Percentiles rank a stretch among this genome's conserved stretches.
Conservation (phyloP, 2,888 invertebrate species). For the Ormyrus nitidulus region DNA sequence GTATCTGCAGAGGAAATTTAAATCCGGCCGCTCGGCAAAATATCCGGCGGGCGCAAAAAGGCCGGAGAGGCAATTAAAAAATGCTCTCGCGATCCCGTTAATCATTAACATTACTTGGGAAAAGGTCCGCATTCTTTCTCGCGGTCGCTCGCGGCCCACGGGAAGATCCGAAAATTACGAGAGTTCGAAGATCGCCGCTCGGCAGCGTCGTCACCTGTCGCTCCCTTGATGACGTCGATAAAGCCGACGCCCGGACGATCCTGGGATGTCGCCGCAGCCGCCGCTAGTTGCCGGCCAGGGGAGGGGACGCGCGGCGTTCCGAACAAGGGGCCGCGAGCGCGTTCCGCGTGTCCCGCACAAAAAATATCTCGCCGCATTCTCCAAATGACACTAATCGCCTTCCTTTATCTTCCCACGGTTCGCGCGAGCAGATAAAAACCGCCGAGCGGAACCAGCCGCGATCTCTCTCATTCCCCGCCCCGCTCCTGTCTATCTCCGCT, state of each 20-base stretch:
- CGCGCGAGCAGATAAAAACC: slow-evolving; percentile 68
- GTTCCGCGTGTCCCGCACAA: slow-evolving; percentile 66
- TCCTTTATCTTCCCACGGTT: slow-evolving; percentile 75
- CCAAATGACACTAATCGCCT: slow-evolving; percentile 75
- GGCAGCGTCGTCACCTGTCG: slow-evolving; percentile 43
- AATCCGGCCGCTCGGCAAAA: too few relatives aligned
- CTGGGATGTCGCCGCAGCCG: slow-evolving; percentile 39
- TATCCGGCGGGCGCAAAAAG: neutral
- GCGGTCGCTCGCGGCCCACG: neutral
- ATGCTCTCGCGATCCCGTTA: slow-evolving; percentile 38
- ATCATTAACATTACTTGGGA: slow-evolving; percentile 47
- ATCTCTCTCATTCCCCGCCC: slow-evolving; percentile 34
- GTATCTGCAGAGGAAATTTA: neutral
- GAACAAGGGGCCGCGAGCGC: slow-evolving; percentile 60
- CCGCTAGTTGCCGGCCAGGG: neutral
- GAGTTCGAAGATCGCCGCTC: slow-evolving; percentile 45
- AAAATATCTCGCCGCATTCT: slow-evolving; percentile 68
- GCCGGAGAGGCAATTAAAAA: slow-evolving; percentile 25
- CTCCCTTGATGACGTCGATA: slow-evolving; percentile 51
- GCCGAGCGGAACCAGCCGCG: slow-evolving; percentile 47
- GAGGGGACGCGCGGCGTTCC: slow-evolving; percentile 39
- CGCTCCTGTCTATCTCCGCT: neutral
- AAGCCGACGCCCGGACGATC: slow-evolving; percentile 43
- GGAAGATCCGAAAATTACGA: slow-evolving; percentile 36
- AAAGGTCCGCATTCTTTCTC: slow-evolving; percentile 37